These are phyloP conservation scores for Venustaconcha ellipsiformis DNA, from an alignment of 1,140 invertebrate genomes.

Conservation along the genomic window DNA sequence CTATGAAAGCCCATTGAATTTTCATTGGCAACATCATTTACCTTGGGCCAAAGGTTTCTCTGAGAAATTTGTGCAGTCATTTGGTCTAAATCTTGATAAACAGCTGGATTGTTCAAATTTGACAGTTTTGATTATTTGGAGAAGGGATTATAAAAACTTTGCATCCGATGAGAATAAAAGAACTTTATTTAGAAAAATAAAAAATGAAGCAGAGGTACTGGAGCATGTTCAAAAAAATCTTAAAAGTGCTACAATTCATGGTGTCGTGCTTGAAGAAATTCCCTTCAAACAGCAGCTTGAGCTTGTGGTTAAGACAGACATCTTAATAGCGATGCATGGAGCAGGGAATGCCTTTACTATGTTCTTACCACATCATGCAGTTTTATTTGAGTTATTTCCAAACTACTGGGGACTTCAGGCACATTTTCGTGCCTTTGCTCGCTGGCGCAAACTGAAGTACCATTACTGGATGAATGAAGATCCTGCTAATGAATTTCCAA, in stretches of 20 bases:
- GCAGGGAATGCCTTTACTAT: conserved; percentile 93
- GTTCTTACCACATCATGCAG: conserved; percentile 95
- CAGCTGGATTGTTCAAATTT: conserved; percentile 45
- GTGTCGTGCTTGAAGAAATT: conserved; percentile 49
- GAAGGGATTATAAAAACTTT: conserved; percentile 58
- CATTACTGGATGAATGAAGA: conserved; percentile 21
- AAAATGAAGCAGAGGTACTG: conserved; percentile 56
- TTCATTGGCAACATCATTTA: conserved; percentile 29
- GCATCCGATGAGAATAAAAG: conserved; percentile 46
- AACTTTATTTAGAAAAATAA: conserved; percentile 50
- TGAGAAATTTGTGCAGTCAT: conserved; percentile 52
- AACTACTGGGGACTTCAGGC: conserved; percentile 30
- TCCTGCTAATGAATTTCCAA: conserved; percentile 10
- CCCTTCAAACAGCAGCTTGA: conserved; percentile 52
- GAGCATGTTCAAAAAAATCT: conserved; percentile 13
- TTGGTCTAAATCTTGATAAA: conserved; percentile 19
- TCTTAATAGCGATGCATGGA: conserved; percentile 97
- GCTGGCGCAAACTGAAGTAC: conserved; percentile 23
- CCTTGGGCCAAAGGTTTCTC: conserved; percentile 57
- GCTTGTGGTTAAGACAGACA: conserved; percentile 79
- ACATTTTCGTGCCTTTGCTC: conserved; percentile 24
- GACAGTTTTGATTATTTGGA: conserved; percentile 57
- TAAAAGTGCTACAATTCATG: conserved; percentile 30
- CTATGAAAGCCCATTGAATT: conserved; percentile 58
- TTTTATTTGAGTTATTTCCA: conserved; percentile 89